Evolutionary conservation across 2,797 vertebrate genomes (phyloP).

Genomic region (Platyrinchus mystaceus): DNA sequence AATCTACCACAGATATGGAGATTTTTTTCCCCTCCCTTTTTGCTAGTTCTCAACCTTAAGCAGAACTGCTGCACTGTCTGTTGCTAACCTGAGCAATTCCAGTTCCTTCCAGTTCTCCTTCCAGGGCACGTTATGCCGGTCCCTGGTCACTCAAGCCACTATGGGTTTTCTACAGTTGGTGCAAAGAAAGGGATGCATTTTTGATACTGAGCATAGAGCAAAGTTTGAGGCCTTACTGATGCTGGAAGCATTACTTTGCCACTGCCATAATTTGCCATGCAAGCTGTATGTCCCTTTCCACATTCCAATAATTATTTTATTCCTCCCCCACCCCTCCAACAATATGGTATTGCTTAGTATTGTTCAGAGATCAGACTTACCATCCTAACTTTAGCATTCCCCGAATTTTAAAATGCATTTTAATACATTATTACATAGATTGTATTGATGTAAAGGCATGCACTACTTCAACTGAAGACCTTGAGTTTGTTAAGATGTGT

Average conservation of each 20-base stretch:
- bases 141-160: neutral
- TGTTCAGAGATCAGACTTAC: neutral
- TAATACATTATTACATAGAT: neutral
- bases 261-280: neutral
- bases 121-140: fast-evolving
- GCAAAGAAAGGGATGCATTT: neutral
- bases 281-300: neutral
- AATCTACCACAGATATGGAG: neutral
- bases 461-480: neutral
- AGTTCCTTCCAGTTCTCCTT: neutral
- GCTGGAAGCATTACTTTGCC: neutral
- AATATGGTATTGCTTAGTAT: neutral
- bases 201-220: neutral
- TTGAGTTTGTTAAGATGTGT: neutral
- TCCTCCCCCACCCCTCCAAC: neutral
- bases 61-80: neutral
- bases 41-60: neutral
- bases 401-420: neutral
- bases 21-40: neutral
- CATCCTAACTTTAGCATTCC: neutral
- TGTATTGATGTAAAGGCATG: neutral
- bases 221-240: neutral
- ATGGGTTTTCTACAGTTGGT: neutral
- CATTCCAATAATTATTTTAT: neutral
- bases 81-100: neutral